Percentiles rank a stretch among this genome's conserved stretches.
Evolutionary conservation across 1,140 invertebrate species (phyloP).

Genomic region (Caenorhabditis inopinata): DNA sequence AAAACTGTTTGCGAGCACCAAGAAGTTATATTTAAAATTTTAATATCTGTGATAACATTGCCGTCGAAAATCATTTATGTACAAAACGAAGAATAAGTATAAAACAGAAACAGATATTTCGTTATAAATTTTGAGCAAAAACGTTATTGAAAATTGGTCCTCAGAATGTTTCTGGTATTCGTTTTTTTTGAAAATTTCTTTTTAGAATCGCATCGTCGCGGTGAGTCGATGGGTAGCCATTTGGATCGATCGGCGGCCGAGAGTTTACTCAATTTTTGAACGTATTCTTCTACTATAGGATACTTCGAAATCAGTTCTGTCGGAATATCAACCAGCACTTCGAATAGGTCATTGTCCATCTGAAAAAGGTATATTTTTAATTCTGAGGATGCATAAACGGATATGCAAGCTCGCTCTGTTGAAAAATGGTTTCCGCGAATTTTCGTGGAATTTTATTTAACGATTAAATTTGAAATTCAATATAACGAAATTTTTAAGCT

Average conservation of each 20-base stretch:
- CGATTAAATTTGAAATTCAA: neutral
- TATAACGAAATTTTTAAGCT: neutral
- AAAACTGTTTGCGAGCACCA: too few species aligned
- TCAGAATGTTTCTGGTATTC: too few species aligned
- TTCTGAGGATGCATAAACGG: neutral
- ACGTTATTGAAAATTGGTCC: too few species aligned
- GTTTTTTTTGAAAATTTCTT: neutral
- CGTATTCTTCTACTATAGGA: neutral
- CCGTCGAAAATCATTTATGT: too few species aligned
- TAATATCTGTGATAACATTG: too few species aligned
- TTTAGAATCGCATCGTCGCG: neutral
- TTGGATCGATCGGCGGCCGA: neutral
- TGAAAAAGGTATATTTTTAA: neutral
- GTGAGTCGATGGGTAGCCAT: neutral
- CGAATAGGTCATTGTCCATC: constrained; percentile 7
- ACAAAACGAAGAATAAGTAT: too few species aligned
- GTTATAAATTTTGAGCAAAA: too few species aligned
- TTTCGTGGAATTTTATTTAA: neutral
- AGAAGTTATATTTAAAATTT: too few species aligned
- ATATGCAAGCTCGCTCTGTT: neutral
- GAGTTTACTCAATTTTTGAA: neutral
- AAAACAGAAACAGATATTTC: too few species aligned
- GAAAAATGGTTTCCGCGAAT: neutral
- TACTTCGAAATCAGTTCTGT: neutral
- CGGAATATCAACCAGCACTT: neutral